Evolutionary conservation across 2,888 invertebrate species (phyloP), one percentile per base, ranked within the genome.

Genomic region (Drosophila melanosoma): DNA sequence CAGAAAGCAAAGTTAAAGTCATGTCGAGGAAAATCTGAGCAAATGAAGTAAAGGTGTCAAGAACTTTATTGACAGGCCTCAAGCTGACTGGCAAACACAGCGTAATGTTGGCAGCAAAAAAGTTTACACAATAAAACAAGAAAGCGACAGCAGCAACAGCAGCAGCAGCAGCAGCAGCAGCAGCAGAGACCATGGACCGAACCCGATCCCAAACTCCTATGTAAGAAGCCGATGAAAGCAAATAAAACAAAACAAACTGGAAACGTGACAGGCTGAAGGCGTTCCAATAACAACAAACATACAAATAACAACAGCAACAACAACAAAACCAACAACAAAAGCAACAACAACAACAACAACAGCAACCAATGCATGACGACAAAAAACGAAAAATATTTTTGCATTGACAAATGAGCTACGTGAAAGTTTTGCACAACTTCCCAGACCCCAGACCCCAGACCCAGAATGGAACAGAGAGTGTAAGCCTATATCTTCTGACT

Each of bases 41-140:
- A 86, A 86, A 86, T 89, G 81, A 89, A 89, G 83, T 79, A 89
- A 87, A 89, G 90, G 86, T 87, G 86, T 87, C 86, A 87, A 87
- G 90, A 88, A 83, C 83, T 83, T 87, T 89, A 89, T 89, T 87
- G 86, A 87, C 90, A 86, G 75, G 79, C 86, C 81, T 70, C 75
- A 65, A 75, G 76, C 78, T 77, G 81, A 49, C 65, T 63, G 68
- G 75, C 66, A 81, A 80, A 80, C 79, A 81, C 42, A 79, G 69
- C 70, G 69, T 61, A 77, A 70, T 57, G 81, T 33, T 72, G 51
- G 78, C 69, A 69, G 63, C 70, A 61, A 61, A 68, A 61, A 69
- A 69, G 58, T 78, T 62, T 76, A 76, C 76, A 76, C 81, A 76
- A 77, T 58, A 72, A 76, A 70, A 68, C 67, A 62, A 67, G 23